phyloP scores from a whole-genome alignment of 2,888 invertebrate species.

The Chrysotoxum bicinctum region DNA sequence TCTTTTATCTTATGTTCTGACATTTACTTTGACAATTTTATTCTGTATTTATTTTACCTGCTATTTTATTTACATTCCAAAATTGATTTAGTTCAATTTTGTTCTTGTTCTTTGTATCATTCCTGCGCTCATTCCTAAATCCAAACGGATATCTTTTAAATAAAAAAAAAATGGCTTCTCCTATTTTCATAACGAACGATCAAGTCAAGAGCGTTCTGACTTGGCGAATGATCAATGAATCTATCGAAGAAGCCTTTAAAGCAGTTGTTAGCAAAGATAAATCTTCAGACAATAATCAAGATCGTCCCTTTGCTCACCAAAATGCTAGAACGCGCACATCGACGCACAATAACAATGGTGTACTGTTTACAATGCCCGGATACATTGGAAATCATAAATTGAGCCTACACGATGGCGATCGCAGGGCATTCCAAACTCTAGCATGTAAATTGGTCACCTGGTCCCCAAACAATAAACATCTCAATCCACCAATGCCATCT shows the following conservation, averaged over 20 bases:
- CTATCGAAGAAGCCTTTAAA: conserved; percentile 80
- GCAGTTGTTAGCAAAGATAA: conserved; percentile 74
- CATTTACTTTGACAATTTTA: neutral
- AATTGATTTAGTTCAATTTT: too few species aligned
- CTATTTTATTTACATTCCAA: neutral
- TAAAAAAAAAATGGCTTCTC: conserved; percentile 46
- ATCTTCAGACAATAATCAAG: neutral
- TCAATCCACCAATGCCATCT: conserved; percentile 79
- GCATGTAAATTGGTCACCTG: conserved; percentile 83
- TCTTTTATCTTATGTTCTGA: neutral
- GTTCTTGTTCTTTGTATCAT: neutral
- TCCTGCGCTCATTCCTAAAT: neutral
- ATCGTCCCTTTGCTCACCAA: conserved; percentile 76
- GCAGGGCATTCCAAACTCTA: conserved; percentile 76
- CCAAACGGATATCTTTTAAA: neutral
- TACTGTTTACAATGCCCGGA: conserved; percentile 82
- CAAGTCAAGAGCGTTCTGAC: conserved; percentile 79
- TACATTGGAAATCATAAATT: conserved; percentile 80
- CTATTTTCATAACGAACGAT: conserved; percentile 78
- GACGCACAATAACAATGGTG: conserved; percentile 73
- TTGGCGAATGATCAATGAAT: conserved; percentile 80
- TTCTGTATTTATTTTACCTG: neutral
- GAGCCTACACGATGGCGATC: conserved; percentile 3
- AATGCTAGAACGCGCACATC: conserved; percentile 78
- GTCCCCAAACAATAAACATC: conserved; percentile 79